Conservation (phyloP, 2,113 vertebrate species). For the Corythaeola cristata region DNA sequence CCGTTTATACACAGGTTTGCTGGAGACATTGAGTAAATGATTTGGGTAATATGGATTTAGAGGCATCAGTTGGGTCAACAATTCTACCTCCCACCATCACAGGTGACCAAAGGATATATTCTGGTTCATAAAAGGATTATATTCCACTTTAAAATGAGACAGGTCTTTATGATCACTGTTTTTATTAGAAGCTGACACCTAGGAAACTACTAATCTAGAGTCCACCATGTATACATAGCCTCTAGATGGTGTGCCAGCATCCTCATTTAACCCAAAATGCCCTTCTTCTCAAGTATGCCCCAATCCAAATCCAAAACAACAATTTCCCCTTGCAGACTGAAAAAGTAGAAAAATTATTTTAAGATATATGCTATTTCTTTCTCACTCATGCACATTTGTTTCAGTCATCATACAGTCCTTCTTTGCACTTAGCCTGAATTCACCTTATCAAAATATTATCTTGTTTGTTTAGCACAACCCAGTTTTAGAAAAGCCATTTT, state of each 20-base stretch:
- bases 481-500: background rate
- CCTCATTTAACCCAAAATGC: background rate
- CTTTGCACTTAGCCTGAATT: background rate
- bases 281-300: background rate
- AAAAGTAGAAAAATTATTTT: background rate
- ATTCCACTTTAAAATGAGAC: background rate
- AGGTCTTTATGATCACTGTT: background rate
- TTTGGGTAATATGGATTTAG: background rate
- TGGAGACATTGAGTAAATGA: background rate
- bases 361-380: background rate
- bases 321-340: background rate
- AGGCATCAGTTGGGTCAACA: background rate
- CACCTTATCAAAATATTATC: background rate
- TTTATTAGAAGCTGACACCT: background rate
- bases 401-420: background rate
- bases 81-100: background rate
- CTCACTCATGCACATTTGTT: background rate
- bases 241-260: background rate
- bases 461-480: background rate
- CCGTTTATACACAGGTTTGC: background rate
- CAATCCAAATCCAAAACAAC: background rate
- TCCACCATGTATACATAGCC: background rate
- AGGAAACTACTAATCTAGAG: background rate
- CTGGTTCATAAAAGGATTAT: background rate
- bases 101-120: background rate